A percentile compares a stretch with the other conserved stretches of the same genome.
These are phyloP conservation scores for Ibycter americanus DNA, from an alignment of 2,797 vertebrate species.

Conservation along the genomic window DNA sequence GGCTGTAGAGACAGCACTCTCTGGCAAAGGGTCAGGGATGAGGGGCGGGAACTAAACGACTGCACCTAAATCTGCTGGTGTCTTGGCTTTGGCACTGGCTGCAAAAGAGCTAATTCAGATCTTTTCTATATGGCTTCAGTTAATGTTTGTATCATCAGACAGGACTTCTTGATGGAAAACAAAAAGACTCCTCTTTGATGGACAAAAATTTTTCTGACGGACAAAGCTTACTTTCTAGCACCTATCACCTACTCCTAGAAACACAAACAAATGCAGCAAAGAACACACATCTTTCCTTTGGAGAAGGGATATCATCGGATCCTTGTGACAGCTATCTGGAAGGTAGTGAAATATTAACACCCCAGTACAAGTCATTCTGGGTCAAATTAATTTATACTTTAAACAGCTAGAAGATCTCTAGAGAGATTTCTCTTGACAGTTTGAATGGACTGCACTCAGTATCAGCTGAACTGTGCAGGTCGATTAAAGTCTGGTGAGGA, in stretches of 20 bases:
- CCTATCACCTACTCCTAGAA: background rate
- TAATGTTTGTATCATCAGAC: background rate
- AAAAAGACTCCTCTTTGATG: background rate
- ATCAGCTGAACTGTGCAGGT: background rate
- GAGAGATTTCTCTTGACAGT: background rate
- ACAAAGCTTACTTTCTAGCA: background rate
- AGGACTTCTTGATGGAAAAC: background rate
- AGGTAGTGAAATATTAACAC: background rate
- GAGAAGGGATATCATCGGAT: background rate
- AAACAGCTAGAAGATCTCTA: background rate
- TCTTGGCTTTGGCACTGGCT: background rate
- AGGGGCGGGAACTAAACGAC: background rate
- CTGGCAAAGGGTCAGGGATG: background rate
- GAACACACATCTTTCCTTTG: background rate
- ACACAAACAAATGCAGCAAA: background rate
- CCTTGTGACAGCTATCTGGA: background rate
- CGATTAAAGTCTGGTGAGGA: background rate
- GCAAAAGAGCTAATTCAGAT: background rate
- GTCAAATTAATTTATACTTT: slow-evolving; percentile 7
- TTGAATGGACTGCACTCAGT: background rate
- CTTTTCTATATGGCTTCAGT: background rate
- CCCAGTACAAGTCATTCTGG: background rate
- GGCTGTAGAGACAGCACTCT: background rate
- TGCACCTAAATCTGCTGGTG: background rate
- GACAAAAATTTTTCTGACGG: background rate